Base-by-base conservation (phyloP, 1,140 invertebrate species). In the Bombus soroeensis region DNA sequence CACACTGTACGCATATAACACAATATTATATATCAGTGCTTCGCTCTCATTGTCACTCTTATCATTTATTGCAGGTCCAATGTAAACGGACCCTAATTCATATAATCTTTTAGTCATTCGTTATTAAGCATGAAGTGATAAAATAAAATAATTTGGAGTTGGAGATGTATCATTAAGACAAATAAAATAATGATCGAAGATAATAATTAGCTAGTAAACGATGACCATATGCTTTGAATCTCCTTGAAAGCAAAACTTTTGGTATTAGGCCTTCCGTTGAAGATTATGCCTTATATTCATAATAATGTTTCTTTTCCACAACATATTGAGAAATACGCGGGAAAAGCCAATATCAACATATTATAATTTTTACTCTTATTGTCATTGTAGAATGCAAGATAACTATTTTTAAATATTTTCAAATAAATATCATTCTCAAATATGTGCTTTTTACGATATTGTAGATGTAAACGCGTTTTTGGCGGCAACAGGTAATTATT, bases 401-500 rank as follows among this genome's bases (percentile, higher is more conserved):
- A 62, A 66, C 75, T 72, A 57, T 78, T 70, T 88, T 37, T 18
- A 13, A 43, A 25, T 15, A 73, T 86, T 79, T 78, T 13, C 3
- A 5, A 43, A 37, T 0, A 6, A 8, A 32, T 77, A 22, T 12
- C 18, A 28, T 64, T 62, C 3, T 39, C 22, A 53, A 74, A 81
- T 41, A 39, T 34, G 3, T 3, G 0, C 13, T 53, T 32, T 2
- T 73, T 73, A 34, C 1, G 9, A 1, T 18, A 34, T 81, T 59
- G 9, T 13, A 3, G 0, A 1, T 18, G 28, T 9, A 5, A 12
- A 25, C 15, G 9, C 0, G 3, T 86, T 87, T 53, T 90, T 84
- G 77, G 88, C 85, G 88, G 85, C 3, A 90, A 87, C 43, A n/a
- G 18, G 9, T 34, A 37, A 64, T 64, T 72, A 76, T 59, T 62